Conservation (phyloP, 2,888 invertebrate species). For the Cheiracanthium punctorium region DNA sequence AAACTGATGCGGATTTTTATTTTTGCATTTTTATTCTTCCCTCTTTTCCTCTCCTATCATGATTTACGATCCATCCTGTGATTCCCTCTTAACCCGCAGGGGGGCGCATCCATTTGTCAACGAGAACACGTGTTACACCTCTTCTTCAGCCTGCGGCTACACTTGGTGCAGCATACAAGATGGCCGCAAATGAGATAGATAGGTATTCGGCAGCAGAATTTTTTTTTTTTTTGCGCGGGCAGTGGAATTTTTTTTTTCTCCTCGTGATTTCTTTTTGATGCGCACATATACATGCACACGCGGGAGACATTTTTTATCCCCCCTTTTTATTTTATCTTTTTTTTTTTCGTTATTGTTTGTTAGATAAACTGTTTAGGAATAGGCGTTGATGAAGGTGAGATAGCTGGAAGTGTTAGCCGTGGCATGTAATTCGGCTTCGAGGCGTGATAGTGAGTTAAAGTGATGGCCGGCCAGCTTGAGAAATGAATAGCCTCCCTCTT, state of each 20-base stretch:
- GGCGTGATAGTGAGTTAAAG: background rate
- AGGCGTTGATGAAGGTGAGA: background rate
- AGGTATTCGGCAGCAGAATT: background rate
- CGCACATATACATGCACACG: background rate
- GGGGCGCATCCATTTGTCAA: conserved; percentile 67
- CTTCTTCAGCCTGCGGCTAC: background rate
- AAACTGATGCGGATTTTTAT: background rate
- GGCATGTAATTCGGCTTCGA: conserved; percentile 8
- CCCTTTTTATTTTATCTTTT: background rate
- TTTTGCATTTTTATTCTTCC: too few species aligned
- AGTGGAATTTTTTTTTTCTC: background rate
- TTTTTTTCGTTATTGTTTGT: background rate
- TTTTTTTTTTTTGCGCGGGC: conserved; percentile 9
- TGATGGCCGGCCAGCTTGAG: background rate
- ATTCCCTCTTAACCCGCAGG: conserved; percentile 65
- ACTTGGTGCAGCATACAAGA: conserved; percentile 3
- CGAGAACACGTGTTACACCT: conserved; percentile 53
- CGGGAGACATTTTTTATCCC: background rate
- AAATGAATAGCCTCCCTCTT: background rate
- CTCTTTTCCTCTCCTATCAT: background rate
- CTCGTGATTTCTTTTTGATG: background rate
- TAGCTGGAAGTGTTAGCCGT: background rate
- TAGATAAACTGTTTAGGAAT: background rate
- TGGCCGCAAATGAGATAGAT: background rate
- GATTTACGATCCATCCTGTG: conserved; percentile 57